Evolutionary conservation across 2,113 vertebrate genomes (phyloP).

Genomic region (Propithecus coquereli): DNA sequence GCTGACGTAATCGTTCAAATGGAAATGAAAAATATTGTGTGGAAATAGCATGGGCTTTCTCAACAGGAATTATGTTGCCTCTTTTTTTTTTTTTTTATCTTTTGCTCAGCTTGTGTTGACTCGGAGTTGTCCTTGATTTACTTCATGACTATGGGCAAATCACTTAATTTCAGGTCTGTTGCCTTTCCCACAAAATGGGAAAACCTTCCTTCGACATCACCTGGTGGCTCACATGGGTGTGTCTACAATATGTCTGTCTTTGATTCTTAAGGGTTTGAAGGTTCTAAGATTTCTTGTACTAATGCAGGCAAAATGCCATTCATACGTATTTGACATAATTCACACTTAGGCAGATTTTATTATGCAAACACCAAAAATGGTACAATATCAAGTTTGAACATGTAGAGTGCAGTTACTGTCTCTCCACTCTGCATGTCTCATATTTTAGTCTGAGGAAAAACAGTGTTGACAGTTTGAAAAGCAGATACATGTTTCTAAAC

Average conservation of each 20-base stretch:
- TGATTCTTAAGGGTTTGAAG: neutral
- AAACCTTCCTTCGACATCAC: neutral
- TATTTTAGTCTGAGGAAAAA: neutral
- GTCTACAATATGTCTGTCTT: neutral
- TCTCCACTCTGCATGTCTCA: neutral
- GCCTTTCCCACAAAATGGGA: neutral
- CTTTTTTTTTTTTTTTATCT: too few species aligned
- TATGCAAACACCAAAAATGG: constrained; percentile 8
- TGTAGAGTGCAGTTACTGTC: neutral
- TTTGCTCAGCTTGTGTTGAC: neutral
- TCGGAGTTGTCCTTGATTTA: neutral
- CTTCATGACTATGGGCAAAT: neutral
- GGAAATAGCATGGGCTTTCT: neutral
- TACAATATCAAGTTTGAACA: constrained; percentile 28
- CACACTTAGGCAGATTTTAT: neutral
- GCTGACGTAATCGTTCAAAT: neutral
- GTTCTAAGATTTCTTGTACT: neutral
- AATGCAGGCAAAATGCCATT: constrained; percentile 48
- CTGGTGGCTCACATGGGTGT: neutral
- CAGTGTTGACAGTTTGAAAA: neutral
- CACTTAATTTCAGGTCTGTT: neutral
- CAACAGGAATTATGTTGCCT: neutral
- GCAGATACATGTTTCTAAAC: neutral
- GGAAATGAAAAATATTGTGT: neutral
- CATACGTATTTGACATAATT: constrained; percentile 38